Base-by-base conservation (phyloP, 2,797 vertebrate species). In the Gymnocypris eckloni region DNA sequence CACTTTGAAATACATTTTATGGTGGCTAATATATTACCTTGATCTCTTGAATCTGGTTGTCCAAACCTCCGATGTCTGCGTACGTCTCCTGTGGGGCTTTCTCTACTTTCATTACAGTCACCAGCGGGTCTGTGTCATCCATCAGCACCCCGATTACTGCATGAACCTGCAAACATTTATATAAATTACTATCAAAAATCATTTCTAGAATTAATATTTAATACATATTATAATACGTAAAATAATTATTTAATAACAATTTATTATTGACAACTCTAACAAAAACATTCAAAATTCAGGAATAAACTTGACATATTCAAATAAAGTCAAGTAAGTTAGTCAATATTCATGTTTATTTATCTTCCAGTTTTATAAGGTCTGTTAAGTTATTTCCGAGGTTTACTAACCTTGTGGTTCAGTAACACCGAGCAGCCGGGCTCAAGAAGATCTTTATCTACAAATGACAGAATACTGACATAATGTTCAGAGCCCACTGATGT, bases 71-170 rank as follows among this genome's bases (percentile, higher is more conserved):
- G 1, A 99, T 99, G 88, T 99, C 98, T 18, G 98, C 98, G 0
- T 99, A 99, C 0, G 98, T 99, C 92, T 99, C 98, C 88, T 99
- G 98, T 61, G 98, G 98, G 41, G 98, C 98, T 87, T 99, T 99
- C 90, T 99, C 98, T 83, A 99, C 98, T 90, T 99, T 99, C 98
- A 99, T 99, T 87, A 99, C 98, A 0, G 98, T 99, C 88, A 99
- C 98, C 88, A 99, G 89, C 5, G 98, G 98, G 90, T 99, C 98
- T 0, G 98, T 99, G 92, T 99, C 98, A 69, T 99, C 98, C 97
- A 99, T 99, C 86, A 99, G 93, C 78, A 99, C 98, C 83, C 98
- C 98, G 13, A 99, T 99, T 87, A 99, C 98, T 4, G 98, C 98
- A 79, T 99, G 98, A 78, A 99, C 97, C 97, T 98, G 87, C 50